Percentiles rank a stretch among this genome's conserved stretches.
Evolutionary conservation across 2,113 vertebrate genomes (phyloP).

Genomic region (Cyphomyrus discorhynchus): DNA sequence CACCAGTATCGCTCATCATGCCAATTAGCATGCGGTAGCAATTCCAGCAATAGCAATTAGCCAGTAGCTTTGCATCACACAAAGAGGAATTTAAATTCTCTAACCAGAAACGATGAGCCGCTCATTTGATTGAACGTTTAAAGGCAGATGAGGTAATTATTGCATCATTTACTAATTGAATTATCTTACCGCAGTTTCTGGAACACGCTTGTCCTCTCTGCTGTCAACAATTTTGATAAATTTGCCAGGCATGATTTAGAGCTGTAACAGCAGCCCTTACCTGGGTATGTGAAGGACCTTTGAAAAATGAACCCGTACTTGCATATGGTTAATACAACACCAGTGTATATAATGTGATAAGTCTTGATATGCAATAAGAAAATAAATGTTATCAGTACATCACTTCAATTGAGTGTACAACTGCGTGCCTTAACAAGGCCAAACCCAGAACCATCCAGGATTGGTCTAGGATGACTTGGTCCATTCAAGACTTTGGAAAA

Average conservation of each 20-base stretch:
- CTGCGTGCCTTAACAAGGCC: no score
- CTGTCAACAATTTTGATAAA: background rate
- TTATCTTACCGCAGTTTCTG: background rate
- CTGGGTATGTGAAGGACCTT: background rate
- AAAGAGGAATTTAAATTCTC: background rate
- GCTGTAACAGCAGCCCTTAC: background rate
- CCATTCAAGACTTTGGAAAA: no score
- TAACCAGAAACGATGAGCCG: background rate
- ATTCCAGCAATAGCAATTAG: background rate
- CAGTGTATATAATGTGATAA: background rate
- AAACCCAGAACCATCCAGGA: no score
- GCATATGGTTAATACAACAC: background rate
- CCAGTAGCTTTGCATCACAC: background rate
- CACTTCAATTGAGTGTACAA: no score
- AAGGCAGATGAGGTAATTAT: background rate
- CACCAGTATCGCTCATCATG: background rate
- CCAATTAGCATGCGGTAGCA: background rate
- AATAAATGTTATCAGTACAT: background rate
- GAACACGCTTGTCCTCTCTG: background rate
- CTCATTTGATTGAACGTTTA: background rate
- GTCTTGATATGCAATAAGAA: background rate
- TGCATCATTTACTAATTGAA: background rate
- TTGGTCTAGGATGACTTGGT: no score
- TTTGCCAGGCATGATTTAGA: background rate
- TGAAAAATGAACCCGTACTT: background rate